phyloP scores from a whole-genome alignment of 92 coral and sea anemone species.

The Porites rus region DNA sequence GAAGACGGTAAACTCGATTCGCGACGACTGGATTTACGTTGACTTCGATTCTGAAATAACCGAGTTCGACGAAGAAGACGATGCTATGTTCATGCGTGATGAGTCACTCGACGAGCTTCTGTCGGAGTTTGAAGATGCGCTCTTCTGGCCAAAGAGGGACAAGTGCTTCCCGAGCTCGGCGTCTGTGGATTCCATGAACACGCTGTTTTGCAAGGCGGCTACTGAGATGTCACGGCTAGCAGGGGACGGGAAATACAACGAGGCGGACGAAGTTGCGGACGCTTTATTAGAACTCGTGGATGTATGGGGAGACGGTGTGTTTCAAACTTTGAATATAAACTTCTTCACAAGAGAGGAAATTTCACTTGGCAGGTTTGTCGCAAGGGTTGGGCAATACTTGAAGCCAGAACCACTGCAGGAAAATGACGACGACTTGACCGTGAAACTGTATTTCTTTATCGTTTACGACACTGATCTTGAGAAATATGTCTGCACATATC shows the following conservation, averaged over 20 bases:
- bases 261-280: slow-evolving; percentile 71
- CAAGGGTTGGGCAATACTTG: slow-evolving; percentile 75
- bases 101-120: slow-evolving; percentile 33
- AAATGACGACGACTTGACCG: slow-evolving; percentile 46
- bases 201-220: slow-evolving; percentile 44
- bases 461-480: slow-evolving; percentile 43
- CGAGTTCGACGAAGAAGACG: slow-evolving; percentile 21
- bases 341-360: slow-evolving; percentile 71
- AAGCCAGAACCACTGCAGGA: slow-evolving; percentile 75
- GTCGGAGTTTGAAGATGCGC: slow-evolving; percentile 41
- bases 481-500: slow-evolving; percentile 41
- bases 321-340: slow-evolving; percentile 48
- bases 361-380: slow-evolving; percentile 37
- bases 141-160: slow-evolving; percentile 27
- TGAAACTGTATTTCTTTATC: slow-evolving; percentile 71
- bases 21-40: slow-evolving; percentile 30
- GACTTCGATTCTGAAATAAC: slow-evolving; percentile 27
- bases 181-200: slow-evolving; percentile 32
- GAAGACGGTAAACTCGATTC: neutral
- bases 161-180: slow-evolving; percentile 28
- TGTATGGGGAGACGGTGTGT: slow-evolving; percentile 61
- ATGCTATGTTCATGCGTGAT: slow-evolving; percentile 5
- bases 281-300: slow-evolving; percentile 57
- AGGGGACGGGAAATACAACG: slow-evolving; percentile 25
- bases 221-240: slow-evolving; percentile 68